Evolutionary conservation across 1,140 invertebrate genomes (phyloP).

Genomic region (Ceratina calcarata): DNA sequence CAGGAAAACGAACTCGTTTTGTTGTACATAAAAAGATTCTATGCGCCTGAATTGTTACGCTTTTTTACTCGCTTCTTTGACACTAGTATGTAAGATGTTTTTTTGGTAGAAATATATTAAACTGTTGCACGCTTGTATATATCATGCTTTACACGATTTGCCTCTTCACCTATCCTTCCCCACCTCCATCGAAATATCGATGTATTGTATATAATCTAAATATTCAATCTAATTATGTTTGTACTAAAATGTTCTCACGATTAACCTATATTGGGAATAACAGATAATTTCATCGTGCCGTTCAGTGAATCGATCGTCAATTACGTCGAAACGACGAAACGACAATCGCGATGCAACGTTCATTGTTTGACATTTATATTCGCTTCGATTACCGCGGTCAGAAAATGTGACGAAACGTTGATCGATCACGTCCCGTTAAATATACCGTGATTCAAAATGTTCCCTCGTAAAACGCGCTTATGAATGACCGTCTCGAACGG

Average conservation of each 20-base stretch:
- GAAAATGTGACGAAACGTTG: neutral
- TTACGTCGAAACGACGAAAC: slow-evolving; percentile 25
- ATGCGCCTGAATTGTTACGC: neutral
- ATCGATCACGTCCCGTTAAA: too few species aligned
- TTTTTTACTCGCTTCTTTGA: slow-evolving; percentile 13
- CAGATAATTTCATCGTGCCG: neutral
- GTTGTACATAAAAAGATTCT: neutral
- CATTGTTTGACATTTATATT: neutral
- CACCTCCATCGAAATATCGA: neutral
- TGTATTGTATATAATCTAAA: slow-evolving; percentile 6
- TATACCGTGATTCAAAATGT: neutral
- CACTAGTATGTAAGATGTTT: slow-evolving; percentile 36
- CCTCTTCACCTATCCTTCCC: slow-evolving; percentile 4
- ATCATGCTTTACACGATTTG: slow-evolving; percentile 23
- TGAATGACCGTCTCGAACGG: neutral
- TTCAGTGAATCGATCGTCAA: slow-evolving; percentile 22
- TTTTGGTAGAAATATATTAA: slow-evolving; percentile 33
- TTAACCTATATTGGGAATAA: neutral
- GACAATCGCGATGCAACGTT: slow-evolving; percentile 12
- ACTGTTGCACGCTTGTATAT: slow-evolving; percentile 42
- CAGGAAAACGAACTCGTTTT: neutral
- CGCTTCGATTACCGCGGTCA: neutral
- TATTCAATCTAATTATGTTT: neutral
- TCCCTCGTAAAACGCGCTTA: neutral
- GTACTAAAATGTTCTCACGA: neutral